Evolutionary conservation across 2,113 vertebrate species (phyloP), one percentile per base, ranked within the genome.

Genomic region (Perognathus longimembris): DNA sequence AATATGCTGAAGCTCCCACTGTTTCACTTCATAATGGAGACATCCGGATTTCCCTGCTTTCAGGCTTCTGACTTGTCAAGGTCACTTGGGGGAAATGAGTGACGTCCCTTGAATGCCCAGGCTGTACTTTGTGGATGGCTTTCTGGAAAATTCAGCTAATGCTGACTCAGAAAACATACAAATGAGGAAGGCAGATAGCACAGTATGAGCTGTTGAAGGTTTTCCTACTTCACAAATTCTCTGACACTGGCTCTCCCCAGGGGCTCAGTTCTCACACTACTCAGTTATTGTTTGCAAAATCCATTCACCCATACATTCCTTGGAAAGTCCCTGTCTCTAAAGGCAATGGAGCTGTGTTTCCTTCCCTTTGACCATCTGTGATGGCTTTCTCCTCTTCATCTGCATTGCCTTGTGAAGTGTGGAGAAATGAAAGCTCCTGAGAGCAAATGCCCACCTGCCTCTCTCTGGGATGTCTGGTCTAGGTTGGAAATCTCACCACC

Each of bases 181-280:
- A 90, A 97, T 97, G 97, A 97, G 97, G 98, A 98, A 98, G 88
- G 89, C 95, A 98, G 98, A 98, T 98, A 98, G 98, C 91, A 94
- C 97, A 94, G 57, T 93, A 79, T 59, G 92, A 57, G 91, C n/a
- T 97, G 94, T 89, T 95, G 42, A 75, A 87, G 84, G 50, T 89
- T 85, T 91, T 85, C 73, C 75, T 78, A 40, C 8, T 77, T 91
- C 75, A 67, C 86, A 36, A 42, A 79, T 89, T 76, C 71, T 77
- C 61, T 85, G 81, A 38, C 57, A 18, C 79, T 69, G 28, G 21
- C 50, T 6, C 6, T 54, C 67, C 50, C 81, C 8, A 8, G 42
- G 57, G 80, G 57, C 80, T 89, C 89, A 15, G 32, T 93, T 85
- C 83, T 94, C 85, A 88, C 63, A 89, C 3, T 3, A 15, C 42